Evolutionary conservation across 2,113 vertebrate species (phyloP).

Genomic region (Triplophysa siluroides): DNA sequence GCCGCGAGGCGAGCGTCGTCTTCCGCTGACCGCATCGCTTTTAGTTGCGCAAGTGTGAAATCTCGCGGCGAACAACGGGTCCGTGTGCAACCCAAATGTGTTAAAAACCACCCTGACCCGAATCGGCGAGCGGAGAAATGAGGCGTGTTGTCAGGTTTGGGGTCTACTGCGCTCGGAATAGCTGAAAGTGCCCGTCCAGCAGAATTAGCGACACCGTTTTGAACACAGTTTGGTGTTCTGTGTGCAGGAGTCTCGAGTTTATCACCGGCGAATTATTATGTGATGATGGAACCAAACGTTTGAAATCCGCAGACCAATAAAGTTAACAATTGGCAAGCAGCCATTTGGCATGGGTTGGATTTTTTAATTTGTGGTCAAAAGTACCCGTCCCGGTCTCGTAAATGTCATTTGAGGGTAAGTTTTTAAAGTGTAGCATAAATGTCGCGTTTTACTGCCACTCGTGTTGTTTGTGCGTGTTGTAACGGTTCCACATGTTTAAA

Average conservation of each 20-base stretch:
- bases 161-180: slow-evolving; percentile 5
- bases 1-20: slow-evolving; percentile 38
- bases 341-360: slow-evolving; percentile 11
- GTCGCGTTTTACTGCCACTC: slow-evolving; percentile 3
- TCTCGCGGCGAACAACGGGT: slow-evolving; percentile 20
- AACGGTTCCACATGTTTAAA: slow-evolving; percentile 29
- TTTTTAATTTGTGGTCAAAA: slow-evolving; percentile 15
- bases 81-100: slow-evolving; percentile 1
- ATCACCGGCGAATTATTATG: not conserved
- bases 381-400: not conserved
- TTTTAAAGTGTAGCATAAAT: not conserved
- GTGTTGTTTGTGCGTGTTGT: slow-evolving; percentile 6
- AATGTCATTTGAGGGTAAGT: not conserved
- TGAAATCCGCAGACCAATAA: slow-evolving; percentile 19
- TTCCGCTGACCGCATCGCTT: slow-evolving; percentile 27
- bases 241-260: not conserved
- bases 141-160: slow-evolving; percentile 13
- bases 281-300: not conserved
- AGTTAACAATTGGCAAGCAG: slow-evolving; percentile 29
- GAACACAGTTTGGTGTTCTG: not conserved
- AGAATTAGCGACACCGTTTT: not conserved
- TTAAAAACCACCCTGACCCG: slow-evolving; percentile 18
- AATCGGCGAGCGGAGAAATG: slow-evolving; percentile 8
- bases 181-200: slow-evolving; percentile 9
- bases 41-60: slow-evolving; percentile 39